Evolutionary conservation across 2,797 vertebrate genomes (phyloP).

Genomic region (Tokudaia muenninki): DNA sequence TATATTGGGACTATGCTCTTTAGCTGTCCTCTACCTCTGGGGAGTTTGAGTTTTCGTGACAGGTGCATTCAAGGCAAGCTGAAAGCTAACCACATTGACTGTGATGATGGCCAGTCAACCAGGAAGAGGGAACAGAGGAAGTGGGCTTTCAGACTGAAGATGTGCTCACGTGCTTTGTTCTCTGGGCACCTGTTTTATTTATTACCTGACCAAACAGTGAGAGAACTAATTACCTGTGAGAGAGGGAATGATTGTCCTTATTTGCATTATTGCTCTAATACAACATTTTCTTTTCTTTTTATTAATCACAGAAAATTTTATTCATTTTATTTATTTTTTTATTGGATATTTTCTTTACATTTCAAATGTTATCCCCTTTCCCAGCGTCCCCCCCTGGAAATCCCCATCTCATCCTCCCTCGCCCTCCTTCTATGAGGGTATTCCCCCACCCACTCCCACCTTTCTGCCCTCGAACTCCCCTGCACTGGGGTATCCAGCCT

Average conservation of each 20-base stretch:
- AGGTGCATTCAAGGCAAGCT: not conserved
- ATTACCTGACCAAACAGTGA: not conserved
- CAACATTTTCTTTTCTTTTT: not conserved
- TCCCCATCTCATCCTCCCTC: too few relatives aligned
- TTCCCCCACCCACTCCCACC: too few relatives aligned
- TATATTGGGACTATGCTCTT: not conserved
- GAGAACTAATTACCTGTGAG: not conserved
- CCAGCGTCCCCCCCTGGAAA: too few relatives aligned
- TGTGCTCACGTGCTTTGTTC: not conserved
- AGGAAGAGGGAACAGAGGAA: not conserved
- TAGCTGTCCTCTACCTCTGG: not conserved
- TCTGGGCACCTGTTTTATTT: not conserved
- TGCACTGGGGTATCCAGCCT: too few relatives aligned
- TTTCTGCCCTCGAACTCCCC: too few relatives aligned
- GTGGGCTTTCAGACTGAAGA: not conserved
- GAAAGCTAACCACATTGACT: not conserved
- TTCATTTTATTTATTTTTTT: too few relatives aligned
- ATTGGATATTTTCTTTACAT: too few relatives aligned
- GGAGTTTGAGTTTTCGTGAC: not conserved
- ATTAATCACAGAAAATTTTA: too few relatives aligned
- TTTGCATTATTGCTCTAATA: not conserved
- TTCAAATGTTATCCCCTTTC: too few relatives aligned
- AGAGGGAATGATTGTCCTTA: not conserved
- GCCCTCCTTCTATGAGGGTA: too few relatives aligned
- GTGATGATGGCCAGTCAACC: too few relatives aligned